Base-by-base conservation (phyloP, 2,888 invertebrate genomes). In the Melinaea menophilus region DNA sequence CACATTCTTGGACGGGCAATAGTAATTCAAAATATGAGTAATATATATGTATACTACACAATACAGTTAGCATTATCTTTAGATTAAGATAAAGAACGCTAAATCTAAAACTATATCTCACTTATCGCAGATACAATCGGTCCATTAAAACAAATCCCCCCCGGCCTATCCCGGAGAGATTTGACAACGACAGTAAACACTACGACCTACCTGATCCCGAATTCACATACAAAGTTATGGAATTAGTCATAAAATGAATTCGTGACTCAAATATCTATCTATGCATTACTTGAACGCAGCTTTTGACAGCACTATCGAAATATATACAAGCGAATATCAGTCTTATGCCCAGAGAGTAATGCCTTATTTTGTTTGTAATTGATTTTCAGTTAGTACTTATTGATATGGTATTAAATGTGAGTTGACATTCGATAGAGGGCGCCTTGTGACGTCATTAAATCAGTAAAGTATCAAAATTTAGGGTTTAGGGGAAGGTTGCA, bases 201-300 rank as follows among this genome's bases (percentile, higher is more conserved):
- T 79, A 80, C 77, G 71, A 70, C 74, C 83, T 86, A 87, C 86
- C 88, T 88, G 86, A 87, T 87, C 88, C 86, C 79, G 84, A 86
- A 88, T 87, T 86, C 90, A 85, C 90, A 90, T 90, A 89, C 87
- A 86, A 88, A 90, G 90, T 90, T 90, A 90, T 90, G 89, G 89
- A 90, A 90, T 90, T 90, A 90, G 86, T 90, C 90, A 88, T 90
- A 90, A 90, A 90, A 90, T 88, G 88, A 85, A 83, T 87, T 84
- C 90, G 90, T 90, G 90, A 89, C 90, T 90, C 85, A 90, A 90
- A 90, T 90, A 87, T 86, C 86, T 86, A 90, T 88, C 84, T 86
- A 84, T 86, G 83, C 84, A 81, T 76, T 79, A 78, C 72, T 65
- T 60, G 37, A 51, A 31, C 31, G 31, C 7, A 7, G 9, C 3